Conservation (phyloP, 2,888 invertebrate genomes). For the Mactromeris polynyma region DNA sequence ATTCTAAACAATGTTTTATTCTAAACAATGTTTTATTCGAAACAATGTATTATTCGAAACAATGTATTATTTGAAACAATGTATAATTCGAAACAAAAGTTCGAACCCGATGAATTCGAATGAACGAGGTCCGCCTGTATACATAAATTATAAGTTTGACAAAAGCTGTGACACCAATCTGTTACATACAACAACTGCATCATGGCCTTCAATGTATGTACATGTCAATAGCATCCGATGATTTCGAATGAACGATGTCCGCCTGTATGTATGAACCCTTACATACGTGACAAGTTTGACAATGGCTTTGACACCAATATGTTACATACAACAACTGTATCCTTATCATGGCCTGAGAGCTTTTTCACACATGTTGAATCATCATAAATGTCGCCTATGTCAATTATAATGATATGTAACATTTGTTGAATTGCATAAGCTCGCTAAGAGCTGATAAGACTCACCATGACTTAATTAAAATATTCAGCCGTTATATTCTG, state of each 20-base stretch:
- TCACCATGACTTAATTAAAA: not conserved
- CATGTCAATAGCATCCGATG: not conserved
- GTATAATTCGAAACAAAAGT: no score
- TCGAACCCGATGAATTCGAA: no score
- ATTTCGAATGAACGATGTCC: no score
- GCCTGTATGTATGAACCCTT: not conserved
- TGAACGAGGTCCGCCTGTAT: no score
- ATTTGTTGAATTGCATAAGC: not conserved
- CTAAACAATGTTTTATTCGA: no score
- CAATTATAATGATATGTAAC: not conserved
- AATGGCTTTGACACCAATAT: not conserved
- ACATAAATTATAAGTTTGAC: not conserved
- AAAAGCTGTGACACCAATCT: not conserved
- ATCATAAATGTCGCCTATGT: not conserved
- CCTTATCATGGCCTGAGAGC: not conserved
- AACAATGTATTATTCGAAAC: no score
- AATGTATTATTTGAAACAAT: no score
- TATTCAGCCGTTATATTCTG: not conserved
- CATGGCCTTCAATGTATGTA: not conserved
- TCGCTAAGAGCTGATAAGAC: not conserved
- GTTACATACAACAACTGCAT: not conserved
- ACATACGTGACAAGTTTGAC: not conserved
- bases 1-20: no score
- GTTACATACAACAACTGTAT: not conserved
- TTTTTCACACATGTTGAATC: not conserved